Conservation (phyloP, 2,797 vertebrate species). For the Cuculus canorus region DNA sequence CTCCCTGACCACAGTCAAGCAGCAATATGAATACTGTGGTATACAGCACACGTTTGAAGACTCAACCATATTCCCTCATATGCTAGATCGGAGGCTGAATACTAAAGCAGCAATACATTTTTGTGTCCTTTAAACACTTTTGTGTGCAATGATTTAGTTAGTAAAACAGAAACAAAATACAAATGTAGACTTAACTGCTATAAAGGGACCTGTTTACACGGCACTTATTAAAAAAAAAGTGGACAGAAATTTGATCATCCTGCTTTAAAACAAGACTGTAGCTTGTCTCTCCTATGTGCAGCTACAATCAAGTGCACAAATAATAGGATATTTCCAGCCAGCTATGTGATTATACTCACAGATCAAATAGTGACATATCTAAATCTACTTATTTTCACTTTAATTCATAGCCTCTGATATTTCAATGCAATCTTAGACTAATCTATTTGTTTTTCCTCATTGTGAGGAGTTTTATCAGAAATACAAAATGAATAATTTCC, state of each 20-base stretch:
- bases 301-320: not conserved
- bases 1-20: not conserved
- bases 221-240: not conserved
- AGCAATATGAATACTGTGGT: not conserved
- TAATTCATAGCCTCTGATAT: constrained; percentile 13
- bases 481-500: not conserved
- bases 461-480: constrained; percentile 26
- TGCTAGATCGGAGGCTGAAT: not conserved
- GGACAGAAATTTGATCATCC: not conserved
- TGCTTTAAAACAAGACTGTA: not conserved
- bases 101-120: not conserved
- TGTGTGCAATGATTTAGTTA: not conserved
- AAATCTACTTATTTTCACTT: constrained; percentile 41
- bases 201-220: not conserved
- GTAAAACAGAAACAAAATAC: not conserved
- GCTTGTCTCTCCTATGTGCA: not conserved
- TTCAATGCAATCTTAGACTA: not conserved
- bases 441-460: not conserved
- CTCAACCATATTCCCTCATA: not conserved
- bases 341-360: not conserved
- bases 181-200: not conserved
- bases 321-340: not conserved
- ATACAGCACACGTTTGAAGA: not conserved
- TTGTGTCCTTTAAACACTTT: not conserved
- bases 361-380: constrained; percentile 12